A percentile compares a stretch with the other conserved stretches of the same genome.
Evolutionary conservation across 2,797 vertebrate species (phyloP).

Genomic region (Scolopax rusticola): DNA sequence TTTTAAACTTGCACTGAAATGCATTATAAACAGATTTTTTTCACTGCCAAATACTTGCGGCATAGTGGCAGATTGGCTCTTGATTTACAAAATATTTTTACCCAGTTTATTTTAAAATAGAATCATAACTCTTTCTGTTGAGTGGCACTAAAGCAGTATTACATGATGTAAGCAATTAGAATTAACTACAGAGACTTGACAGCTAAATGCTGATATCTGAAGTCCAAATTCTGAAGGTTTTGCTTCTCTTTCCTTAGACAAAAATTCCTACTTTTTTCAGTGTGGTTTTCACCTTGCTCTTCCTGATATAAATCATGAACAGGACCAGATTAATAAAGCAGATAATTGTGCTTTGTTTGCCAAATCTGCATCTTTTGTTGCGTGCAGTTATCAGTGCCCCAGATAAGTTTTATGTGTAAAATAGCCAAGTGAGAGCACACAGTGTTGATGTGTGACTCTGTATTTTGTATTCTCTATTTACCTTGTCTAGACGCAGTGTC

Average conservation of each 20-base stretch:
- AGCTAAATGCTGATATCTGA: not conserved
- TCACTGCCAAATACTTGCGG: not conserved
- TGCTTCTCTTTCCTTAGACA: not conserved
- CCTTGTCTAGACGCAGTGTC: not conserved
- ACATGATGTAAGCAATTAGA: not conserved
- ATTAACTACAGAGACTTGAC: not conserved
- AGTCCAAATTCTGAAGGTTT: not conserved
- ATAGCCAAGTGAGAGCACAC: not conserved
- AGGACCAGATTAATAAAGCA: not conserved
- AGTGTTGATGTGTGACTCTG: not conserved
- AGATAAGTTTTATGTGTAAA: not conserved
- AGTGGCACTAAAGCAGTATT: not conserved
- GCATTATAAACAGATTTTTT: not conserved
- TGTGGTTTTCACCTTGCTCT: not conserved
- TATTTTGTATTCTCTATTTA: not conserved
- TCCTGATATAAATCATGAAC: not conserved
- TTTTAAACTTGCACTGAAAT: not conserved
- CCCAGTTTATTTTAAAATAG: not conserved
- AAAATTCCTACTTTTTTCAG: not conserved
- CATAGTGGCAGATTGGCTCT: not conserved
- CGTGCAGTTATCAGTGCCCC: not conserved
- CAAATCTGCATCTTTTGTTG: not conserved
- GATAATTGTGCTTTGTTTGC: not conserved
- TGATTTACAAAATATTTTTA: conserved; percentile 25
- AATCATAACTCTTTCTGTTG: not conserved